A percentile compares a stretch with the other conserved stretches of the same genome.
phyloP scores from a whole-genome alignment of 2,888 invertebrate species.

The Phlogophora meticulosa region DNA sequence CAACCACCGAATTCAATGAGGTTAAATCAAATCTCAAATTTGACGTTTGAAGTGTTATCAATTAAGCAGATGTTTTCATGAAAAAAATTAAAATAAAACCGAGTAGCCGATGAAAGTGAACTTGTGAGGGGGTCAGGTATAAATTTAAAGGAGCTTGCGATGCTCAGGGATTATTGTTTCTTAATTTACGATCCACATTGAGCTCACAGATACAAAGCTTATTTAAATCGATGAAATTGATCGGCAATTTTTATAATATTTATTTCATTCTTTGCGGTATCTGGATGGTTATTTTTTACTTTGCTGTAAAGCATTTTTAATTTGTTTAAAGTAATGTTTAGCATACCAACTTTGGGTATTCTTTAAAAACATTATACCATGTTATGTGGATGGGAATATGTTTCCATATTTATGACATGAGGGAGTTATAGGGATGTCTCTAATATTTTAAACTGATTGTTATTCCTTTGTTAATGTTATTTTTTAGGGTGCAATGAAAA shows the following conservation, averaged over 20 bases:
- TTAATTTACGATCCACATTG: conserved; percentile 46
- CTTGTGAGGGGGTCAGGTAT: conserved; percentile 10
- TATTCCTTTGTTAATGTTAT: conserved; percentile 20
- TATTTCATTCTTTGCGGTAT: background rate
- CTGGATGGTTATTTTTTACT: background rate
- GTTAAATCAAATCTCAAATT: conserved; percentile 39
- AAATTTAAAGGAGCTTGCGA: conserved; percentile 28
- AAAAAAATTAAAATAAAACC: conserved; percentile 22
- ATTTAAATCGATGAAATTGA: conserved; percentile 41
- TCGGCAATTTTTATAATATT: conserved; percentile 13
- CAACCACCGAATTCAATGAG: conserved; percentile 37
- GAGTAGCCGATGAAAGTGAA: conserved; percentile 25
- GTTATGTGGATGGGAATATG: conserved; percentile 27
- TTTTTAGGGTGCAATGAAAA: conserved; percentile 31
- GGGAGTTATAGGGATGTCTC: conserved; percentile 34
- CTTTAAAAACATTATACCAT: conserved; percentile 12
- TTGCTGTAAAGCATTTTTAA: conserved; percentile 2
- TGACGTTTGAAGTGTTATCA: conserved; percentile 41
- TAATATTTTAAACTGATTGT: conserved; percentile 19
- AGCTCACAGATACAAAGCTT: conserved; percentile 23
- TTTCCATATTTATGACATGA: conserved; percentile 49
- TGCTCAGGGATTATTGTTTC: conserved; percentile 37
- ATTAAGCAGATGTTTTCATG: conserved; percentile 24
- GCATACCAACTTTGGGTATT: background rate
- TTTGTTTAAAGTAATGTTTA: conserved; percentile 1